These are phyloP conservation scores for Hippasteria phrygiana DNA, from an alignment of 53 echinoderm and acorn worm species.

Conservation along the genomic window DNA sequence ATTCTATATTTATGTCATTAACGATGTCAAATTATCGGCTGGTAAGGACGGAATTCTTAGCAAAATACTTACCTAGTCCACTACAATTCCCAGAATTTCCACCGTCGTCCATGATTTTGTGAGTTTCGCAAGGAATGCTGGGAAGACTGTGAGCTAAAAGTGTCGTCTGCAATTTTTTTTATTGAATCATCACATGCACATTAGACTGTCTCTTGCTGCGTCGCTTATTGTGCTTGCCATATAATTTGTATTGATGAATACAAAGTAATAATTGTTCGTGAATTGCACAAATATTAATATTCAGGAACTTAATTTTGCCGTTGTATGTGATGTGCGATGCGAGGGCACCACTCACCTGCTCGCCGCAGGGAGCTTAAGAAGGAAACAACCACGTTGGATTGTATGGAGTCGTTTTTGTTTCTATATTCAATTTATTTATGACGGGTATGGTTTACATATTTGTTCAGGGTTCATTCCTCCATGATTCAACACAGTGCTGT, in stretches of 20 bases:
- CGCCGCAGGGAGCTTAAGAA: not conserved
- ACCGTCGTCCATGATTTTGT: conserved; percentile 67
- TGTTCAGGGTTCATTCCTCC: not conserved
- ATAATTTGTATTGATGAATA: not conserved
- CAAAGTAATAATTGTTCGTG: not conserved
- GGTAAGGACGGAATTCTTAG: not conserved
- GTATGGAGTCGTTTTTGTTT: no score
- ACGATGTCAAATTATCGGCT: not conserved
- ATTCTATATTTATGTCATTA: not conserved
- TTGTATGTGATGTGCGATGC: not conserved
- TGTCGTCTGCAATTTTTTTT: conserved; percentile 50
- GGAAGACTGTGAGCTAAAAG: conserved; percentile 16
- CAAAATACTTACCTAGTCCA: conserved; percentile 52
- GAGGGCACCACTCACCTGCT: not conserved
- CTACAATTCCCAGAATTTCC: conserved; percentile 52
- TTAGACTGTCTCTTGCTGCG: not conserved
- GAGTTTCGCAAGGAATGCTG: conserved; percentile 49
- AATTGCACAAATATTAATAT: not conserved
- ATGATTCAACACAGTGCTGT: no score
- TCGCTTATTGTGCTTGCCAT: not conserved
- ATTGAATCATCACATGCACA: not conserved
- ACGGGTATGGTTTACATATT: not conserved
- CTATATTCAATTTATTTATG: not conserved
- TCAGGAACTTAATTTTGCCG: no score
- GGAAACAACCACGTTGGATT: not conserved